Conservation (phyloP, 2,113 vertebrate genomes). For the Clarias magur region DNA sequence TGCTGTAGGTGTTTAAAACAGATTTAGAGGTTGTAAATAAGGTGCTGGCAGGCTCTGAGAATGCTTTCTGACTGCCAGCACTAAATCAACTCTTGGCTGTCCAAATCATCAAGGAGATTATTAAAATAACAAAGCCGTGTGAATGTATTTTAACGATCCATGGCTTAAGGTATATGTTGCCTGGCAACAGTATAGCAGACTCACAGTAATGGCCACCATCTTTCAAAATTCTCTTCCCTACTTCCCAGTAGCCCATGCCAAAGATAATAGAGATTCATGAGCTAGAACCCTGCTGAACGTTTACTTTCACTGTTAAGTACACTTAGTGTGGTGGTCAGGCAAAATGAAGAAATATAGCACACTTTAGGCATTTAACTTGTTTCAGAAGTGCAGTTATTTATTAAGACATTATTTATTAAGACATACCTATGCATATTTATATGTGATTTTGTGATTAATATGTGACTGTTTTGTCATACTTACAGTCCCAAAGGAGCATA, state of each 20-base stretch:
- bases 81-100: neutral
- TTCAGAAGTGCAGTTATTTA: neutral
- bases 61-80: neutral
- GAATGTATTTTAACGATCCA: neutral
- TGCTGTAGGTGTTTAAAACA: neutral
- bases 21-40: neutral
- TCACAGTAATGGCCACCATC: conserved; percentile 2
- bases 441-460: conserved; percentile 28
- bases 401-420: neutral
- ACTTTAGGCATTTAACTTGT: neutral
- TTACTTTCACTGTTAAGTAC: neutral
- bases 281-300: neutral
- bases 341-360: conserved; percentile 1
- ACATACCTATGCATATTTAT: neutral
- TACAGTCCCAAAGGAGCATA: neutral
- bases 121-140: conserved; percentile 9
- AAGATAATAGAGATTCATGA: neutral
- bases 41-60: neutral
- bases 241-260: neutral
- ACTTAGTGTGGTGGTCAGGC: neutral
- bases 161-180: conserved; percentile 37
- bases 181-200: conserved; percentile 34
- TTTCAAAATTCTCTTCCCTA: neutral
- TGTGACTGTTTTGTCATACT: neutral
- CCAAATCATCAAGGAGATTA: neutral